Evolutionary conservation across 2,113 vertebrate genomes (phyloP).

Genomic region (Myxocyprinus asiaticus): DNA sequence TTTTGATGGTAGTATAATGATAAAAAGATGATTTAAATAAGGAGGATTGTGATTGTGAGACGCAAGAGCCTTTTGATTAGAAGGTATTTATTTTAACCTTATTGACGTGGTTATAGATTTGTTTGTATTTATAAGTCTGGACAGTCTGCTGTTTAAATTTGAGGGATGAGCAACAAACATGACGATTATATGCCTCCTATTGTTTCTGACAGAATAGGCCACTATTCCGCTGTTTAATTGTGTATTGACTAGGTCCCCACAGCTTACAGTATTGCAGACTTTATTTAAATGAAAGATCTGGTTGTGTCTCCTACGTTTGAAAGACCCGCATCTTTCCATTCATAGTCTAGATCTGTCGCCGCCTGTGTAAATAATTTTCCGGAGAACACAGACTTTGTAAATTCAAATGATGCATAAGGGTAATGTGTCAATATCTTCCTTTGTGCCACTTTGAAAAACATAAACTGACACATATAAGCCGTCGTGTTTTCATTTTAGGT

Average conservation of each 20-base stretch:
- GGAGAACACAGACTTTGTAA: constrained; percentile 56
- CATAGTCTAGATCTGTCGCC: constrained; percentile 48
- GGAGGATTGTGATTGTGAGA: constrained; percentile 30
- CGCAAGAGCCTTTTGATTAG: constrained; percentile 56
- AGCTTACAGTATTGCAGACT: constrained; percentile 43
- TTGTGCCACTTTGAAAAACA: constrained; percentile 53
- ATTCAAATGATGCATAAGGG: constrained; percentile 45
- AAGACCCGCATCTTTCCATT: constrained; percentile 34
- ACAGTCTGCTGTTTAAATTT: constrained; percentile 45
- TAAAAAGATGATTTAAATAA: constrained; percentile 60
- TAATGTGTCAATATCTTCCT: constrained; percentile 47
- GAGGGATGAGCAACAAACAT: too few relatives aligned
- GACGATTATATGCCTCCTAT: constrained; percentile 30
- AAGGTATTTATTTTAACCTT: constrained; percentile 73
- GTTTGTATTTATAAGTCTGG: constrained; percentile 59
- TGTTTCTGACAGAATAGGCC: constrained; percentile 38
- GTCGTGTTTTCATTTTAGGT: constrained; percentile 64
- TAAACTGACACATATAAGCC: constrained; percentile 55
- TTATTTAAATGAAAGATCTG: constrained; percentile 32
- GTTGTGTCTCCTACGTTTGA: constrained; percentile 35
- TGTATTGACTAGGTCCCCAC: constrained; percentile 37
- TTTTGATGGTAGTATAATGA: constrained; percentile 47
- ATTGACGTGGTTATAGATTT: constrained; percentile 59
- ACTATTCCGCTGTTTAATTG: constrained; percentile 32
- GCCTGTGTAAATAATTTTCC: constrained; percentile 62